phyloP scores from a whole-genome alignment of 2,888 invertebrate genomes.

The Trisateles emortualis region DNA sequence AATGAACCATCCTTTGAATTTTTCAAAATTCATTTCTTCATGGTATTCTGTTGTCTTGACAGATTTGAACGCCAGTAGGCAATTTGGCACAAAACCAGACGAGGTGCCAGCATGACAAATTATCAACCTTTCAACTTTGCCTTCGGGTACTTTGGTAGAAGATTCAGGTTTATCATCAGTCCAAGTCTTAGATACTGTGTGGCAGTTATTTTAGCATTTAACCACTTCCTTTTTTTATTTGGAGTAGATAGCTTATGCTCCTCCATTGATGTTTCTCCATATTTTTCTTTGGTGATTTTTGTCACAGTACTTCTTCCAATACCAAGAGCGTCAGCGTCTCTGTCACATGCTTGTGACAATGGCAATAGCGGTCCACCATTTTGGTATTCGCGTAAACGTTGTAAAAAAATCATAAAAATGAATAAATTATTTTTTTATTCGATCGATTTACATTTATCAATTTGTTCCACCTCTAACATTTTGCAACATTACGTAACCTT shows the following conservation, averaged over 20 bases:
- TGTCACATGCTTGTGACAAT: constrained; percentile 21
- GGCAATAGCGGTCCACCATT: constrained; percentile 40
- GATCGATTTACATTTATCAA: too few species aligned
- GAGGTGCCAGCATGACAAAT: too few species aligned
- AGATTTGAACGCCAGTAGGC: neutral
- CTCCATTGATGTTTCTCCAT: constrained; percentile 12
- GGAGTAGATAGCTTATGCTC: neutral
- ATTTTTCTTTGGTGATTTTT: constrained; percentile 31
- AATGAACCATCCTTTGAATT: neutral
- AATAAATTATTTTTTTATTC: too few species aligned
- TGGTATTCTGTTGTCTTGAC: neutral
- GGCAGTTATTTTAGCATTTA: neutral
- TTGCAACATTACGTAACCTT: too few species aligned
- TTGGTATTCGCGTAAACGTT: constrained; percentile 32
- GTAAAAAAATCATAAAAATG: too few species aligned
- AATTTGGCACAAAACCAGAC: neutral
- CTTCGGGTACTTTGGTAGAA: too few species aligned
- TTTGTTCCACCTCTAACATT: too few species aligned
- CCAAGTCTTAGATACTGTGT: neutral
- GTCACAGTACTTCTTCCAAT: constrained; percentile 30
- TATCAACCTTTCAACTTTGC: too few species aligned
- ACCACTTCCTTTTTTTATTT: too few species aligned
- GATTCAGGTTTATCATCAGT: too few species aligned
- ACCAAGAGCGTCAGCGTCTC: constrained; percentile 37
- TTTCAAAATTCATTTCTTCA: constrained; percentile 4